phyloP scores from a whole-genome alignment of 2,888 invertebrate species.

The Trichopoda pennipes region DNA sequence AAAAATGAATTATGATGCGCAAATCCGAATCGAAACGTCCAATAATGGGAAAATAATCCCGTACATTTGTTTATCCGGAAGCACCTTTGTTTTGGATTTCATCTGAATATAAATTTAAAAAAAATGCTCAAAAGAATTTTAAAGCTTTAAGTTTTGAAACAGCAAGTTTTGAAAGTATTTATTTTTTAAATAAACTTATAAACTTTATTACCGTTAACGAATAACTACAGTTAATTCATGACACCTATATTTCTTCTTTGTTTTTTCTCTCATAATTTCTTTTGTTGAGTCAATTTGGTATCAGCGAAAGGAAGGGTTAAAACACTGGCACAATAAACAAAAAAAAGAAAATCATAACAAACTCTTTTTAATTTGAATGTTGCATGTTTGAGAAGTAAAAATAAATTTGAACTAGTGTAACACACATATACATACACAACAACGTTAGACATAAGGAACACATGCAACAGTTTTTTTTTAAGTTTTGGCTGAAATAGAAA shows the following conservation, averaged over 20 bases:
- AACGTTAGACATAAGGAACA: conserved; percentile 39
- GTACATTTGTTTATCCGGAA: too few relatives aligned
- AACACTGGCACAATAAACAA: background rate
- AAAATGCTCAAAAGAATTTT: too few relatives aligned
- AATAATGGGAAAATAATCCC: too few relatives aligned
- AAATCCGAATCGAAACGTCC: too few relatives aligned
- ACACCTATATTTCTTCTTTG: conserved; percentile 41
- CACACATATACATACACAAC: conserved; percentile 5
- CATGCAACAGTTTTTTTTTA: conserved; percentile 68
- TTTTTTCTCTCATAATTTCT: background rate
- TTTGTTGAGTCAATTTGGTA: too few relatives aligned
- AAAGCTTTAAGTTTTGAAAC: too few relatives aligned
- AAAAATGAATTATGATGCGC: too few relatives aligned
- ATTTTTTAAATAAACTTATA: too few relatives aligned
- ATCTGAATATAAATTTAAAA: too few relatives aligned
- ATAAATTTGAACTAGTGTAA: conserved; percentile 52
- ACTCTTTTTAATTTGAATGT: conserved; percentile 67
- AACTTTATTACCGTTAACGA: background rate
- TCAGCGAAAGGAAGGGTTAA: too few relatives aligned
- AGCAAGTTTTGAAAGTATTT: too few relatives aligned
- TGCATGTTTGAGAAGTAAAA: conserved; percentile 59
- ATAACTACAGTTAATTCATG: conserved; percentile 50
- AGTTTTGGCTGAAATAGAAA: conserved; percentile 60
- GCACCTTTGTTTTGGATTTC: too few relatives aligned
- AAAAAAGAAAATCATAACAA: conserved; percentile 27